Evolutionary conservation across 2,888 invertebrate species (phyloP).

Genomic region (Volucella zonaria): DNA sequence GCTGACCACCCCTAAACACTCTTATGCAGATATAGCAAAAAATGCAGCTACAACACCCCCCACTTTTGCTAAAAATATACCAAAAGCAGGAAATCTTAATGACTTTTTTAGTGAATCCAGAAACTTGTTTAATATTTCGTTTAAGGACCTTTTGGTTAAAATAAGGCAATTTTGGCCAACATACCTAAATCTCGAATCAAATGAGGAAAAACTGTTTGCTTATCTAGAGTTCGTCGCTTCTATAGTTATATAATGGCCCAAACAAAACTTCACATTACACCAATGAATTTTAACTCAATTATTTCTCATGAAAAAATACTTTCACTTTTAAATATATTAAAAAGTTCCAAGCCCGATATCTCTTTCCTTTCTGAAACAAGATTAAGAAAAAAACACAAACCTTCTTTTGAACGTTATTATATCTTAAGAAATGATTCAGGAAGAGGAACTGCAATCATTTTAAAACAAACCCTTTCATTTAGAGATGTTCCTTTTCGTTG

Average conservation of each 20-base stretch:
- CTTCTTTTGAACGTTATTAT: slow-evolving; percentile 1
- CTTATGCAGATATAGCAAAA: too few relatives aligned
- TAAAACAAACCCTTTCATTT: slow-evolving; percentile 1
- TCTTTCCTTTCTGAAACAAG: background rate
- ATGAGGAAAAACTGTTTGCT: slow-evolving; percentile 13
- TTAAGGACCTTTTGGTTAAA: slow-evolving; percentile 11
- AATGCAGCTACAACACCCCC: too few relatives aligned
- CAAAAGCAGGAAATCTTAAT: too few relatives aligned
- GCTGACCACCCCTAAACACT: too few relatives aligned
- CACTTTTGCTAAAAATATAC: too few relatives aligned
- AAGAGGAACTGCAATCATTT: background rate
- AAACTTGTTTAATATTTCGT: slow-evolving; percentile 7
- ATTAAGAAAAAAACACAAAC: slow-evolving; percentile 8
- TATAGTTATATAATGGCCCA: slow-evolving; percentile 15
- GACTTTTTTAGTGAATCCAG: too few relatives aligned
- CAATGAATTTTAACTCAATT: background rate
- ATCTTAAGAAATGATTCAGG: background rate
- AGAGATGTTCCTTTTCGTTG: slow-evolving; percentile 13
- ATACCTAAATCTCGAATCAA: slow-evolving; percentile 4
- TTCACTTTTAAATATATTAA: slow-evolving; percentile 7
- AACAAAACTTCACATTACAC: slow-evolving; percentile 12
- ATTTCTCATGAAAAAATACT: background rate
- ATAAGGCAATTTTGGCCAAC: slow-evolving; percentile 22
- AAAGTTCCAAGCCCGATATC: slow-evolving; percentile 1
- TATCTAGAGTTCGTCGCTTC: slow-evolving; percentile 18